Evolutionary conservation across 2,113 vertebrate species (phyloP), one percentile per base, ranked within the genome.

Genomic region (Patagioenas fasciata): DNA sequence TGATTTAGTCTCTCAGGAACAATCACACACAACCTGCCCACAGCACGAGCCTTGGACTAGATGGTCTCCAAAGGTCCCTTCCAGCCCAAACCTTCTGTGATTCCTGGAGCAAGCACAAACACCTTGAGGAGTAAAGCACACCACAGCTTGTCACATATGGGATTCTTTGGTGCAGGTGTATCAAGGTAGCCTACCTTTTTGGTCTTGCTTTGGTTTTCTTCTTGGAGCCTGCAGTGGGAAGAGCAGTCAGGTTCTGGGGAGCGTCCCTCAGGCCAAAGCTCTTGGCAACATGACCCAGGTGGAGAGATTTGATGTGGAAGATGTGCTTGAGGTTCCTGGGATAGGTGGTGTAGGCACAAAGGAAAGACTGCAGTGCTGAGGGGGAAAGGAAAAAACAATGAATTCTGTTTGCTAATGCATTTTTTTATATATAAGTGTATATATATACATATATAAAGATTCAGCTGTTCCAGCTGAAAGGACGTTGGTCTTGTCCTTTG

Each of bases 241-340:
- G 40, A 65, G 92, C 79, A 29, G 91, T 89, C 28, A 99, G 98
- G 47, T 98, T 98, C 89, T 97, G 97, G 5, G 99, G 99, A 2
- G 99, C 99, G 23, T 99, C 99, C 91, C 99, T 97, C 38, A 99
- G 97, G 70, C 99, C 99, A 16, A 99, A 99, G 98, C 99, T 99
- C 98, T 99, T 99, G 6, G 98, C 97, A 89, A 98, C 95, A 7
- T 99, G 92, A 90, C 98, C 99, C 60, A 99, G 97, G 95, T 99
- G 99, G 53, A 99, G 97, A 29, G 95, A 85, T 11, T 91, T 98
- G 79, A 99, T 97, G 89, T 99, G 99, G 97, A 99, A 99, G 98
- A 99, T 97, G 84, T 98, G 98, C 95, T 99, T 99, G 89, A 99
- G 98, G 94, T 67, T 96, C 94, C 88, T 98, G 86, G 98, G 99